Base-by-base conservation (phyloP, 1,140 invertebrate species). In the Caenorhabditis remanei region DNA sequence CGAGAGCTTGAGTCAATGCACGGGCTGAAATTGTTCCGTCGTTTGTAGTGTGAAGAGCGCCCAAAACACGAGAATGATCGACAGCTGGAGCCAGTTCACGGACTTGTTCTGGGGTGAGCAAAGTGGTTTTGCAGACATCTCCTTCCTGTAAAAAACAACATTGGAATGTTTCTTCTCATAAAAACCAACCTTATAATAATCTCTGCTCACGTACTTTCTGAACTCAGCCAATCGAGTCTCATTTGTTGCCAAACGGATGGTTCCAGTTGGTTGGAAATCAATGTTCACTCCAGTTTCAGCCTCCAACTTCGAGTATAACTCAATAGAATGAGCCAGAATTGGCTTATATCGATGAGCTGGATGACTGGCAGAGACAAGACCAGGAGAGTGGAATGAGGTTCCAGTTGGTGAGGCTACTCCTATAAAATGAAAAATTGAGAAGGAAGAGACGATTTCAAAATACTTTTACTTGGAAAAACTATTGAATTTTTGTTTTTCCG, bases 21-120 rank as follows among this genome's bases (percentile, higher is more conserved):
- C 56, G 61, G 2, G 88, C 75, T 4, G 53, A 41, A 21, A 89
- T 71, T 3, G 63, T 82, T 55, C 88, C 88, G 32, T 89, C 88
- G 32, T 71, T 85, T 7, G 79, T 85, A 9, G 88, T 89, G 84
- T 89, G 84, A 46, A 89, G 83, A n/a, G 86, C 88, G 0, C 88
- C 88, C 19, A 89, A 56, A 16, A 89, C 84, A 46, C 83, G 24
- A 9, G 61, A 41, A n/a, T 75, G 91, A 67, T 93, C 93, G 0
- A 93, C 79, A 11, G 93, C 82, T 43, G 93, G 93, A 85, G 90
- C 92, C 16, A 92, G 43, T 58, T 92, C 79, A 16, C 90, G 63
- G 16, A 94, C 91, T 88, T 93, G 90, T 16, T 93, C 91, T 7
- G 93, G 92, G 2, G 88, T 88, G 32, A 94, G 88, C 0, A 94